Conservation (phyloP, 2,797 vertebrate genomes). For the Rhinichthys osculus region DNA sequence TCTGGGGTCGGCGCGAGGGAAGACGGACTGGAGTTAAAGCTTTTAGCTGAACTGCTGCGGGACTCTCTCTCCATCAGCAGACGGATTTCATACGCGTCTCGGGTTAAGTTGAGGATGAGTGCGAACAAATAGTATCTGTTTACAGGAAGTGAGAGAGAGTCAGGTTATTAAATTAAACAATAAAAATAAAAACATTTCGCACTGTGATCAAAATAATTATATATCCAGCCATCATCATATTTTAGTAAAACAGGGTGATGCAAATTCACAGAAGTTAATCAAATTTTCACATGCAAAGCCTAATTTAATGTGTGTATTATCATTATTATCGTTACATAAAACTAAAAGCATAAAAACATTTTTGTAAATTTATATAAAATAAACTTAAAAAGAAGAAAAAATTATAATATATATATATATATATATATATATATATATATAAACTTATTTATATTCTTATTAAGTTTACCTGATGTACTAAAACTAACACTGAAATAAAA, state of each 20-base stretch:
- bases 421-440: too few relatives aligned
- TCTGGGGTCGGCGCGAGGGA: conserved; percentile 33
- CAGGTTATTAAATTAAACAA: neutral
- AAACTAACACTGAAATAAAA: too few relatives aligned
- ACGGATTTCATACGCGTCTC: conserved; percentile 88
- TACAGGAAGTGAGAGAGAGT: neutral
- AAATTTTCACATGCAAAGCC: conserved; percentile 49
- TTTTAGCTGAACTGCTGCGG: conserved; percentile 49
- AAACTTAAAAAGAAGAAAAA: too few relatives aligned
- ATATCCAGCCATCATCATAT: neutral
- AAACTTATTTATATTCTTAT: too few relatives aligned
- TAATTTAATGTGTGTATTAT: neutral
- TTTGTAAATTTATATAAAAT: too few relatives aligned
- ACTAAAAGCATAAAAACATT: too few relatives aligned
- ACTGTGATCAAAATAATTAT: neutral
- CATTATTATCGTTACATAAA: too few relatives aligned
- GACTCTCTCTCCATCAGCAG: conserved; percentile 83
- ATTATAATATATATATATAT: too few relatives aligned
- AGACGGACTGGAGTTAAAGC: neutral
- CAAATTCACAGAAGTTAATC: neutral
- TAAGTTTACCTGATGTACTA: too few relatives aligned
- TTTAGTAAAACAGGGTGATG: neutral
- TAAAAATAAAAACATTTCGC: neutral
- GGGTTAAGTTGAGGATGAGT: conserved; percentile 88
- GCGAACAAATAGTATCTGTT: conserved; percentile 91